phyloP scores from a whole-genome alignment of 2,797 vertebrate species.

The Peromyscus eremicus region DNA sequence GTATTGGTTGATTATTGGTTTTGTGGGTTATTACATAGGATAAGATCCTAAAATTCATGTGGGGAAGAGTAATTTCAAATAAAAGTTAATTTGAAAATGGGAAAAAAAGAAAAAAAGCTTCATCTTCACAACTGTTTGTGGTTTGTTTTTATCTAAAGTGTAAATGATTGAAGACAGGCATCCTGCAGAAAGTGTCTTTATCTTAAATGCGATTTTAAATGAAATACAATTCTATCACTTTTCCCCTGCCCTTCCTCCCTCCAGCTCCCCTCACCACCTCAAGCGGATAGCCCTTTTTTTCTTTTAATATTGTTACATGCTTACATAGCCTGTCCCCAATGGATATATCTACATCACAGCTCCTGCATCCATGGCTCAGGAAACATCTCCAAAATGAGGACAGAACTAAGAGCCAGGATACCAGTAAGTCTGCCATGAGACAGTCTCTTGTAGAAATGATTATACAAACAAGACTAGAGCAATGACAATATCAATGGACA shows the following conservation, averaged over 20 bases:
- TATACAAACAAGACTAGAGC: background rate
- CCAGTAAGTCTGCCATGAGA: background rate
- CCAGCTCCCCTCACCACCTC: background rate
- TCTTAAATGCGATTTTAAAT: background rate
- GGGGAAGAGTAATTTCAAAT: no score
- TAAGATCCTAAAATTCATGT: no score
- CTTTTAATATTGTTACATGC: background rate
- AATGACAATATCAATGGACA: background rate
- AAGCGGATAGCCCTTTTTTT: no score
- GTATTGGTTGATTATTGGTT: no score
- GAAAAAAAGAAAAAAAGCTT: constrained; percentile 16
- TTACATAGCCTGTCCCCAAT: background rate
- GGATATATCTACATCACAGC: no score
- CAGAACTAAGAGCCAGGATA: background rate
- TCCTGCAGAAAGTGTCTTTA: background rate
- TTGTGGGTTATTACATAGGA: no score
- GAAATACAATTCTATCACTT: background rate
- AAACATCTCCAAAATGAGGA: background rate
- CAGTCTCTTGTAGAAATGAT: no score
- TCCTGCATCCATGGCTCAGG: background rate
- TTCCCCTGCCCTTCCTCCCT: background rate
- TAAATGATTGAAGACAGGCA: background rate
- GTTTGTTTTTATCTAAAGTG: background rate
- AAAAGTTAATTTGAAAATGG: no score
- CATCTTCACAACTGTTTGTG: background rate